Percentiles rank a stretch among this genome's conserved stretches.
These are phyloP conservation scores for Drosophila nr. perissopoda DNA, from an alignment of 2,888 invertebrate species.

Conservation along the genomic window DNA sequence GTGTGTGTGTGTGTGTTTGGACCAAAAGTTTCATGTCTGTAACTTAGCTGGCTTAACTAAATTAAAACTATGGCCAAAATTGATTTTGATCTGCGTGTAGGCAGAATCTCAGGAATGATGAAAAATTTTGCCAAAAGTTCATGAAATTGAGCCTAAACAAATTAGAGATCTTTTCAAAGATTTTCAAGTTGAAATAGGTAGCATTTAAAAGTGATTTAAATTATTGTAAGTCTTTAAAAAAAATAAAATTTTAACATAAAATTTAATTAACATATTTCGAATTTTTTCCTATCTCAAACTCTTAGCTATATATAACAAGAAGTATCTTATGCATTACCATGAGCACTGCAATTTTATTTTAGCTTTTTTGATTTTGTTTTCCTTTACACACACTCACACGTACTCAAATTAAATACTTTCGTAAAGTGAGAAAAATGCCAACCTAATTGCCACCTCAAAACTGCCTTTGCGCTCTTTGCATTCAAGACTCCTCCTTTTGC, in stretches of 20 bases:
- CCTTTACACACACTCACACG: background rate
- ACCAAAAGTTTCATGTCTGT: slow-evolving; percentile 52
- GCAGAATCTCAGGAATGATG: background rate
- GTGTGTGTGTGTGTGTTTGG: slow-evolving; percentile 15
- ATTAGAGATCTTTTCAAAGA: slow-evolving; percentile 12
- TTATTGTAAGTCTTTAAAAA: background rate
- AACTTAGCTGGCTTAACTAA: slow-evolving; percentile 52
- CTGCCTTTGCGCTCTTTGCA: slow-evolving; percentile 13
- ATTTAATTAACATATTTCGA: background rate
- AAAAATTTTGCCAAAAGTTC: slow-evolving; percentile 29
- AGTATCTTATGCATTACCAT: background rate
- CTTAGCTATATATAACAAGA: background rate
- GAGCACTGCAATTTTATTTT: background rate
- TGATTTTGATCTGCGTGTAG: slow-evolving; percentile 32
- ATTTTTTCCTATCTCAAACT: background rate
- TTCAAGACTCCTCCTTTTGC: slow-evolving; percentile 17
- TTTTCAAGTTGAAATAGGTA: background rate
- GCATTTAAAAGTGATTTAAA: background rate
- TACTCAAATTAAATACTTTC: slow-evolving; percentile 37
- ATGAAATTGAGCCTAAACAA: slow-evolving; percentile 32
- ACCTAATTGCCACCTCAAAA: slow-evolving; percentile 50
- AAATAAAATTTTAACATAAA: background rate
- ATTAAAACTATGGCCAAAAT: slow-evolving; percentile 63
- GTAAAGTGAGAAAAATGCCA: slow-evolving; percentile 33
- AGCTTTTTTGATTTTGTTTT: background rate